phyloP scores from a whole-genome alignment of 2,888 invertebrate species.

The Piscicola geometra region DNA sequence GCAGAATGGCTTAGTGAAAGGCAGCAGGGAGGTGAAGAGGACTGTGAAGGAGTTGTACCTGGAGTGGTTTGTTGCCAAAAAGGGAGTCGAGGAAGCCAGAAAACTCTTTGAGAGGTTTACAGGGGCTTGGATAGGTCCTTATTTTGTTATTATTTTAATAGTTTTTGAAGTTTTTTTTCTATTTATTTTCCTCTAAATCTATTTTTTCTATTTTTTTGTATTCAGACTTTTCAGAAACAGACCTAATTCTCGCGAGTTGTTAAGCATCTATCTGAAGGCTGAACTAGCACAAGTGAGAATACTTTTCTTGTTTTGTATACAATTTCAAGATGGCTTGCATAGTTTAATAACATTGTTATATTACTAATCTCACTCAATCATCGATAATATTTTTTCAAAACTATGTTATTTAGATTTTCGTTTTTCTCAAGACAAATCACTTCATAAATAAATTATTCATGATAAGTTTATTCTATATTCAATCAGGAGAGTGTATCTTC shows the following conservation, averaged over 20 bases:
- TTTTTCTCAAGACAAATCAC: neutral
- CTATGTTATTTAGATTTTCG: too few relatives aligned
- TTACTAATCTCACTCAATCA: too few relatives aligned
- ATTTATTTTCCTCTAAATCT: too few relatives aligned
- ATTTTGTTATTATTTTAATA: too few relatives aligned
- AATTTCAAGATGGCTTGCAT: too few relatives aligned
- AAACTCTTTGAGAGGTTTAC: conserved; percentile 29
- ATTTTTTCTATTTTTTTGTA: neutral
- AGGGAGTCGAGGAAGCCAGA: neutral
- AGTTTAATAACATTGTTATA: too few relatives aligned
- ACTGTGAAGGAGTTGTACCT: conserved; percentile 28
- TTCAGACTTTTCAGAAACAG: conserved; percentile 5
- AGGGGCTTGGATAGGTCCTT: too few relatives aligned
- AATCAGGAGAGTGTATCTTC: conserved; percentile 11
- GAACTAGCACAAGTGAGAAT: conserved; percentile 23
- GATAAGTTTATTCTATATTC: neutral
- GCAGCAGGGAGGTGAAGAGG: neutral
- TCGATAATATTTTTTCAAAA: too few relatives aligned
- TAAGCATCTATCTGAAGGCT: conserved; percentile 23
- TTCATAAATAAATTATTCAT: neutral
- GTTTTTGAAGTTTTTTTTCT: too few relatives aligned
- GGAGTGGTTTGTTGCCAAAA: conserved; percentile 13
- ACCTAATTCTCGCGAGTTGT: conserved; percentile 15
- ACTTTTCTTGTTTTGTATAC: neutral
- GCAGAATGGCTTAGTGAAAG: conserved; percentile 14